Evolutionary conservation across 1,140 invertebrate genomes (phyloP).

Genomic region (Wasmannia auropunctata): DNA sequence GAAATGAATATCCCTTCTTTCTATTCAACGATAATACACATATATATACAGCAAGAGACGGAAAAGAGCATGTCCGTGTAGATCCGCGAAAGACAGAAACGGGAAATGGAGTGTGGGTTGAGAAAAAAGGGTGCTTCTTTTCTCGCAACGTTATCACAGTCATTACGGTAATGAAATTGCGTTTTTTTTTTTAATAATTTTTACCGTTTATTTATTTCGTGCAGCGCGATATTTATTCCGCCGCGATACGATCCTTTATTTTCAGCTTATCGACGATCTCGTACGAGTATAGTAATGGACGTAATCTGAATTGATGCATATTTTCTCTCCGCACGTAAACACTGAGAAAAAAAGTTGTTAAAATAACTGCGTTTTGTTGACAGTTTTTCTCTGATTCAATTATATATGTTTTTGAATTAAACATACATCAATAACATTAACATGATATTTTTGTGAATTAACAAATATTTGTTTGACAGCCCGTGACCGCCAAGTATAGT

Average conservation of each 20-base stretch:
- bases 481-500: too few relatives aligned
- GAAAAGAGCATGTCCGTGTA: constrained; percentile 4
- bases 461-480: too few relatives aligned
- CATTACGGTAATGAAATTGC: not conserved
- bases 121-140: not conserved
- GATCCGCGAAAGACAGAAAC: not conserved
- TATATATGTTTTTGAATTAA: too few relatives aligned
- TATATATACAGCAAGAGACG: constrained; percentile 35
- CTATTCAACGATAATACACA: constrained; percentile 55
- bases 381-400: too few relatives aligned
- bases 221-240: not conserved
- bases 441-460: too few relatives aligned
- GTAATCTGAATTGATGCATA: not conserved
- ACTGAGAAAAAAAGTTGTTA: too few relatives aligned
- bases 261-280: not conserved
- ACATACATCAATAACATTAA: too few relatives aligned
- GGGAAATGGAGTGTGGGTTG: not conserved
- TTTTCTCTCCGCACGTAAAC: not conserved
- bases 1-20: constrained; percentile 80
- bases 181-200: not conserved
- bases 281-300: not conserved
- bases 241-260: not conserved
- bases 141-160: not conserved
- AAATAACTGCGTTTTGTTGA: too few relatives aligned
- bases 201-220: not conserved